phyloP scores from a whole-genome alignment of 2,888 invertebrate genomes.

The Mesodorylaimus sp. region DNA sequence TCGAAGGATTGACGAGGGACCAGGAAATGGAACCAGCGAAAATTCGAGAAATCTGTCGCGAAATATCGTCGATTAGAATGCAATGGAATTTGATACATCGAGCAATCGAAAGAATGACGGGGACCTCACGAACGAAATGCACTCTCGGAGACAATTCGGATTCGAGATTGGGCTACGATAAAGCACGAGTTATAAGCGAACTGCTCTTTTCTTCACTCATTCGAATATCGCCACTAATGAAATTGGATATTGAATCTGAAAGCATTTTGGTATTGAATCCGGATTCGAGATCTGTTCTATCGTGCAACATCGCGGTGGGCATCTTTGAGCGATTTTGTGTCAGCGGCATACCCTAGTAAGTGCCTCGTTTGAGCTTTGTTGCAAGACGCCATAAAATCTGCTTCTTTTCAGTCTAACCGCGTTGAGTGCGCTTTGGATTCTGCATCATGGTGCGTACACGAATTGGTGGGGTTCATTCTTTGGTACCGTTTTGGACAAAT shows the following conservation, averaged over 20 bases:
- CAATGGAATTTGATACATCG: constrained; percentile 65
- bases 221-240: constrained; percentile 24
- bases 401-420: constrained; percentile 37
- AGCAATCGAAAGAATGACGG: constrained; percentile 54
- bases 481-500: constrained; percentile 56
- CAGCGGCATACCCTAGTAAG: constrained; percentile 55
- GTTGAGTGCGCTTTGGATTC: constrained; percentile 6
- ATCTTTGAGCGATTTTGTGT: constrained; percentile 55
- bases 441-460: not conserved
- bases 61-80: constrained; percentile 68
- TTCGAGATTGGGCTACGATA: constrained; percentile 40
- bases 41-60: constrained; percentile 48
- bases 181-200: constrained; percentile 60
- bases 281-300: not conserved
- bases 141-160: too few relatives aligned
- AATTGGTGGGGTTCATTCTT: constrained; percentile 74
- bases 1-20: too few relatives aligned
- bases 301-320: not conserved
- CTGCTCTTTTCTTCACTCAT: constrained; percentile 60
- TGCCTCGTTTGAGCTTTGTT: too few relatives aligned
- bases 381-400: too few relatives aligned
- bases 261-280: not conserved
- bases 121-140: constrained; percentile 35
- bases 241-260: not conserved
- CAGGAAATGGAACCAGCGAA: too few relatives aligned